phyloP scores from a whole-genome alignment of 2,113 vertebrate species.

The Poeciliopsis occidentalis region DNA sequence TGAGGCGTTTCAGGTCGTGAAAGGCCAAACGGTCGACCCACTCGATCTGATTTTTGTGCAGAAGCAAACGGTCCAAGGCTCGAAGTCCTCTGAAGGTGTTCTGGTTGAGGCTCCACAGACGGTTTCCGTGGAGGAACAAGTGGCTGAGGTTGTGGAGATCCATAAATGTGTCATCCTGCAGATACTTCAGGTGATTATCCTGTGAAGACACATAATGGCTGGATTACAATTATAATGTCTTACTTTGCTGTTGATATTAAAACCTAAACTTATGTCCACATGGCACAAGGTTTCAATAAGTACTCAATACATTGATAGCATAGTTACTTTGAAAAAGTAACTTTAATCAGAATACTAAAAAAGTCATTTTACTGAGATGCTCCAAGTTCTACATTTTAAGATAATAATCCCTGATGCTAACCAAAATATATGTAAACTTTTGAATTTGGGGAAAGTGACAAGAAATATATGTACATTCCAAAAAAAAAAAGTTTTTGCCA shows the following conservation, averaged over 20 bases:
- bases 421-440: no score
- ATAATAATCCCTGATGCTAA: no score
- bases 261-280: not conserved
- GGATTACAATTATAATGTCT: conserved; percentile 1
- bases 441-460: no score
- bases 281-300: not conserved
- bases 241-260: not conserved
- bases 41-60: conserved; percentile 96
- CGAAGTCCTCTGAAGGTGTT: conserved; percentile 93
- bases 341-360: no score
- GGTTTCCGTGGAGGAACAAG: conserved; percentile 97
- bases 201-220: conserved; percentile 45
- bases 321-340: no score
- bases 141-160: conserved; percentile 98
- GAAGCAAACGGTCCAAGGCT: conserved; percentile 92
- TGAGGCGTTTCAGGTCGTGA: conserved; percentile 93
- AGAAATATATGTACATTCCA: no score
- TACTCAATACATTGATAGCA: no score
- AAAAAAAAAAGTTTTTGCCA: no score
- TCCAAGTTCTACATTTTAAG: no score
- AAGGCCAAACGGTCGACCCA: conserved; percentile 92
- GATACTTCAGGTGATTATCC: conserved; percentile 95
- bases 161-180: conserved; percentile 94
- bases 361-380: no score
- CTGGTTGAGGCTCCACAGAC: conserved; percentile 93